phyloP scores from a whole-genome alignment of 2,797 vertebrate genomes.

The Tauraco hartlaubi region DNA sequence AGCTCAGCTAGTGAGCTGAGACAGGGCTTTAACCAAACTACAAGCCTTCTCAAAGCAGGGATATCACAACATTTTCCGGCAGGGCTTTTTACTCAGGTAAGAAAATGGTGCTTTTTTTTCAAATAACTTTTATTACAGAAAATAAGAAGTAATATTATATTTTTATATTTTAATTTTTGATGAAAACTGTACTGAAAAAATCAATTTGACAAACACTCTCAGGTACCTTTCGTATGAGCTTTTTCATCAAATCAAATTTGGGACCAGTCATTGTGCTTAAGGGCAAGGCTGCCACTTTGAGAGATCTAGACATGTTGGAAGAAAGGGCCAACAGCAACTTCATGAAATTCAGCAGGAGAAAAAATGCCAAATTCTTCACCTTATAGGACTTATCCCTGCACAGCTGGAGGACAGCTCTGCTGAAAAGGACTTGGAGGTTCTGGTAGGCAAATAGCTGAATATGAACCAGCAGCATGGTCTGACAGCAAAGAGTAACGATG shows the following conservation, averaged over 20 bases:
- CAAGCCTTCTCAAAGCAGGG: neutral
- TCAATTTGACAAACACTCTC: accelerated
- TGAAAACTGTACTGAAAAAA: neutral
- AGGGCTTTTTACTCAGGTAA: neutral
- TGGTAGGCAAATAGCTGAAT: neutral
- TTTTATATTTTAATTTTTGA: neutral
- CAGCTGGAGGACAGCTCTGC: neutral
- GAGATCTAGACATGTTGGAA: neutral
- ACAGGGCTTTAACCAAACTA: neutral
- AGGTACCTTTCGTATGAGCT: neutral
- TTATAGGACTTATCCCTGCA: neutral
- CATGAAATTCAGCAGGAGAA: neutral
- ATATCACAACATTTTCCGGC: neutral
- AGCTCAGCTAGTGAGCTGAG: neutral
- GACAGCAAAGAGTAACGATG: neutral
- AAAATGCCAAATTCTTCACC: neutral
- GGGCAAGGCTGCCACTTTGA: neutral
- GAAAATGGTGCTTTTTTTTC: neutral
- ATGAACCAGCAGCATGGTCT: neutral
- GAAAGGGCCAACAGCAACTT: neutral
- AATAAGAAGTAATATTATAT: neutral
- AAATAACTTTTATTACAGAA: neutral
- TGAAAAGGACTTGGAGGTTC: neutral
- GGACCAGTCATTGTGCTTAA: neutral
- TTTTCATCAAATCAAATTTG: neutral